Evolutionary conservation across 2,113 vertebrate species (phyloP), one percentile per base, ranked within the genome.

Genomic region (Xiphorhynchus elegans): DNA sequence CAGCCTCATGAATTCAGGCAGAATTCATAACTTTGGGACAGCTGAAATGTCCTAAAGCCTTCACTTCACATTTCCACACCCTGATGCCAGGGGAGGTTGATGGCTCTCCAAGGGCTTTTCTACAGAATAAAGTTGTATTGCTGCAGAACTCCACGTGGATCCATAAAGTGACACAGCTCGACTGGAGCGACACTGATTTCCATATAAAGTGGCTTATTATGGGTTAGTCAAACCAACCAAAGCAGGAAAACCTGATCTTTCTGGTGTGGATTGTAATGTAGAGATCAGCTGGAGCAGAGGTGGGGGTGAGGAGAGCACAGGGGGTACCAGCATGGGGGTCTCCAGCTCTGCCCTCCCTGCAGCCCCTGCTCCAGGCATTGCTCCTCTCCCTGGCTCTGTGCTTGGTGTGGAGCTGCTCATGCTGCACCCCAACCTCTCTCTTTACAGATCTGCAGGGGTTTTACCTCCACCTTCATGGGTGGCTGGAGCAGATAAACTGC

Each of bases 171-270:
- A 47, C 26, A 42, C 39, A 24, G 47, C 39, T 47, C 0, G 1
- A 50, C 82, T 46, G 74, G 56, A 85, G 74, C 1, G 1, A 55
- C 70, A 28, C 79, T 28, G 16, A 90, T 92, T 90, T 76, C 89
- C 94, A 95, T 85, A 79, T 88, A 52, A 93, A 93, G 70, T 64
- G 93, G 66, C 39, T 95, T 52, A 76, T 95, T 92, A 76, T 33
- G 44, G 31, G 49, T 59, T 64, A 68, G 53, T 56, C 79, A 85
- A 55, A 88, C 74, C 62, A 55, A 33, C 28, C 53, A 92, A 85
- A 82, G 13, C 29, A 55, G 67, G 53, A 42, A 73, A 84, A 93
- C 75, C 4, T 20, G 35, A 2, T 82, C 72, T 68, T 42, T 13
- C 53, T 68, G 23, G 55, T 55, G 35, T 50, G 40, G 89, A 83